phyloP scores from a whole-genome alignment of 2,888 invertebrate genomes.

The Chymomyza amoena region DNA sequence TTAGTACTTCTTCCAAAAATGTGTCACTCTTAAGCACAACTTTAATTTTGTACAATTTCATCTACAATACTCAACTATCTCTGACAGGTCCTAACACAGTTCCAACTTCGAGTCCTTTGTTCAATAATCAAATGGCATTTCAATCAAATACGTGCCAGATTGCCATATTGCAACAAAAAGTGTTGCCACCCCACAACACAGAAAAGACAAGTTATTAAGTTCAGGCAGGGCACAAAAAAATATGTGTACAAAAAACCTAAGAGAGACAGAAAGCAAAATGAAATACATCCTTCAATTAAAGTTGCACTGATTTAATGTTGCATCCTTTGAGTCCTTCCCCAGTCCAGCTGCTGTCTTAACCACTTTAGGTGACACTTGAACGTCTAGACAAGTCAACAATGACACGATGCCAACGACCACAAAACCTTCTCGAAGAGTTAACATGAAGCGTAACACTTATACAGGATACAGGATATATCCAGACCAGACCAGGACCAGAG shows the following conservation, averaged over 20 bases:
- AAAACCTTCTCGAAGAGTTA: neutral
- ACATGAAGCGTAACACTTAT: slow-evolving; percentile 4
- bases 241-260: too few relatives aligned
- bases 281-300: neutral
- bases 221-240: too few relatives aligned
- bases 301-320: slow-evolving; percentile 21
- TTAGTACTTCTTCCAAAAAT: too few relatives aligned
- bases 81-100: neutral
- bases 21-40: too few relatives aligned
- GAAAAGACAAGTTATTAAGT: too few relatives aligned
- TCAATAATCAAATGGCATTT: slow-evolving; percentile 59
- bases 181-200: neutral
- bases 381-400: slow-evolving; percentile 54
- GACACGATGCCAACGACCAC: neutral
- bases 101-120: neutral
- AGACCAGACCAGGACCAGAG: neutral
- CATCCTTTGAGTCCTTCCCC: neutral
- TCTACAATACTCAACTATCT: neutral
- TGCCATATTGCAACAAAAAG: neutral
- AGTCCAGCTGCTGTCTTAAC: too few relatives aligned
- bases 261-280: neutral
- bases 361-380: slow-evolving; percentile 37
- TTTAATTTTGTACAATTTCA: too few relatives aligned
- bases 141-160: slow-evolving; percentile 61
- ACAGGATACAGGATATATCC: too few relatives aligned